A percentile compares a stretch with the other conserved stretches of the same genome.
Evolutionary conservation across 2,797 vertebrate genomes (phyloP).

Genomic region (Morus bassanus): DNA sequence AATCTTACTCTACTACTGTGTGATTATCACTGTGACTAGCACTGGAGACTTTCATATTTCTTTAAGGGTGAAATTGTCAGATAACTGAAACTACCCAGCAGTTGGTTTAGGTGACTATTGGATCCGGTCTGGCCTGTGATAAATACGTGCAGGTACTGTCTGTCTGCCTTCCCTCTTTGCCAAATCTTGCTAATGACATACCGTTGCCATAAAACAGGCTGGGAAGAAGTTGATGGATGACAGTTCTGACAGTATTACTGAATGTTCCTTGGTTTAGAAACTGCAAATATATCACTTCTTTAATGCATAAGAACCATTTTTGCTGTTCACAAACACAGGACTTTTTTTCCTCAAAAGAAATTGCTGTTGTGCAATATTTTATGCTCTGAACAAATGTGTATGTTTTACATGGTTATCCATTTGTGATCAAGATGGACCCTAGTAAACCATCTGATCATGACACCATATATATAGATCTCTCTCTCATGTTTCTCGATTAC

Average conservation of each 20-base stretch:
- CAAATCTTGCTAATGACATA: slow-evolving; percentile 72
- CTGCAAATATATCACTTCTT: slow-evolving; percentile 50
- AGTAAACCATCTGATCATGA: slow-evolving; percentile 61
- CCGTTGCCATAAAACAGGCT: slow-evolving; percentile 70
- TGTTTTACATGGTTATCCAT: slow-evolving; percentile 69
- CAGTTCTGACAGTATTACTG: slow-evolving; percentile 76
- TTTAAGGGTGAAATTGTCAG: slow-evolving; percentile 46
- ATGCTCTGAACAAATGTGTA: slow-evolving; percentile 80
- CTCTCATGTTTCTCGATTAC: slow-evolving; percentile 47
- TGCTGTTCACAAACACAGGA: slow-evolving; percentile 61
- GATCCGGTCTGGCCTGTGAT: slow-evolving; percentile 32
- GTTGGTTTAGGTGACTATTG: slow-evolving; percentile 21
- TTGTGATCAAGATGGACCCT: slow-evolving; percentile 56
- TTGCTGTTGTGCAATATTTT: slow-evolving; percentile 86
- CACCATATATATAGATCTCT: not conserved
- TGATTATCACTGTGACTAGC: slow-evolving; percentile 79
- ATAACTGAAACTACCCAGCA: slow-evolving; percentile 17
- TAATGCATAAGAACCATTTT: slow-evolving; percentile 53
- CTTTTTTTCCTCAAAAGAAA: slow-evolving; percentile 66
- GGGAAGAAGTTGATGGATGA: slow-evolving; percentile 59
- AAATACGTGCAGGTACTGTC: slow-evolving; percentile 39
- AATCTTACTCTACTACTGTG: slow-evolving; percentile 88
- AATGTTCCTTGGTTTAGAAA: slow-evolving; percentile 73
- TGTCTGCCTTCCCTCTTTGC: slow-evolving; percentile 76
- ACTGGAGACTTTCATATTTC: slow-evolving; percentile 20